Evolutionary conservation across 2,888 invertebrate genomes (phyloP).

Genomic region (Drosophila phalerata): DNA sequence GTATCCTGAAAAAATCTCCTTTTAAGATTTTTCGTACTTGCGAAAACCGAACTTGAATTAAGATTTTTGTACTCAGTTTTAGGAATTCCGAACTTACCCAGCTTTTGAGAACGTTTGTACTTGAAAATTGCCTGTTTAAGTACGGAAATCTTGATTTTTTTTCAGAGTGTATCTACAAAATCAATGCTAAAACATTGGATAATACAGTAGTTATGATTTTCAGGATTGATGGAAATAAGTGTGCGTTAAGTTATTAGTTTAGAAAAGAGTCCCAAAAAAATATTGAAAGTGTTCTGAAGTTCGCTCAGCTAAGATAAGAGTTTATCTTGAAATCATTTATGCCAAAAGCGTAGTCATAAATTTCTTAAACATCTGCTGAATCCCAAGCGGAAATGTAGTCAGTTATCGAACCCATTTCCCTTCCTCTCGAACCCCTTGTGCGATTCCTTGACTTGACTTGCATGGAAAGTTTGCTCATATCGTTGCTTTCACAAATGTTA

Average conservation of each 20-base stretch:
- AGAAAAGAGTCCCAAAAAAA: background rate
- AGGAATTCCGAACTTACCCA: too few species aligned
- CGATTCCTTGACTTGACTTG: background rate
- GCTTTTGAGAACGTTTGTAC: too few species aligned
- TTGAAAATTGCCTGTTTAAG: too few species aligned
- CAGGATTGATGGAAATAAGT: background rate
- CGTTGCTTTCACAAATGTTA: slow-evolving; percentile 36
- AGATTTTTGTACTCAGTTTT: too few species aligned
- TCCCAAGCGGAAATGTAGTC: slow-evolving; percentile 23
- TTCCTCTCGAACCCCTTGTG: background rate
- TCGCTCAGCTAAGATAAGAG: background rate
- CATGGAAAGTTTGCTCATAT: slow-evolving; percentile 22
- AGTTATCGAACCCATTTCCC: background rate
- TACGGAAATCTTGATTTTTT: too few species aligned
- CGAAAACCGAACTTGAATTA: too few species aligned
- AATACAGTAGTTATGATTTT: too few species aligned
- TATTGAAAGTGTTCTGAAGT: background rate
- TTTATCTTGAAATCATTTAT: background rate
- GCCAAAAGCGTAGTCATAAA: slow-evolving; percentile 6
- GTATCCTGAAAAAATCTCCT: too few species aligned
- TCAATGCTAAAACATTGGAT: too few species aligned
- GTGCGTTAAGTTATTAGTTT: background rate
- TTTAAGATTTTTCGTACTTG: too few species aligned
- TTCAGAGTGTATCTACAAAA: too few species aligned
- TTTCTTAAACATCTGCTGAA: slow-evolving; percentile 14